Evolutionary conservation across 2,113 vertebrate species (phyloP), one percentile per base, ranked within the genome.

Genomic region (Pandion haliaetus): DNA sequence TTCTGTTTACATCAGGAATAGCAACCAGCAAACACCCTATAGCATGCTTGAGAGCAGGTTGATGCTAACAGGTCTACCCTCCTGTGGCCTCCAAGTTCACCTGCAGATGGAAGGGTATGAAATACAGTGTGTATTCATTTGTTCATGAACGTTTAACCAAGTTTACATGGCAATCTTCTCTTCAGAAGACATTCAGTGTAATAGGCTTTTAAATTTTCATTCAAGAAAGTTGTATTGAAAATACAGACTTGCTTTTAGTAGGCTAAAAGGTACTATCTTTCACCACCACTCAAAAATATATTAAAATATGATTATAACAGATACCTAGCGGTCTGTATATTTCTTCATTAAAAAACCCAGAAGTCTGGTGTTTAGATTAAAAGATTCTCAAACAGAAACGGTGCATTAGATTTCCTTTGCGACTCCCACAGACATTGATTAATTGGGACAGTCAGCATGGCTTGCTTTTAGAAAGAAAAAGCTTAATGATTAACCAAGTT

Each of bases 361-460:
- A 94, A 87, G 63, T 83, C 84, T 97, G 76, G 44, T 76, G 54
- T 95, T 95, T 85, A 74, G 82, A 95, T 76, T 61, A 88, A 94
- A 94, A 62, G 80, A 84, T 94, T 97, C 95, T 81, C 86, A 94
- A 96, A 90, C 73, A 93, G 95, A 91, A 96, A 73, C 2, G 4
- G 47, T n/a, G 80, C 23, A 54, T 90, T 90, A 82, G 78, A 79
- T 88, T 96, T 96, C 81, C 93, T 97, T 94, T 96, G 94, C 59
- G 29, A 59, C 81, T 94, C 90, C 67, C 62, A 82, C 69, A 96
- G 98, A 98, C 97, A 71, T 94, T 98, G 98, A 98, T 98, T 98
- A 98, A 98, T 98, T 97, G 88, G 93, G 94, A 93, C 72, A 96
- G 97, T 94, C 94, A 97, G 86, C 82, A 62, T 91, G 96, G 82